phyloP scores from a whole-genome alignment of 64 coral and sea anemone genomes.

The Orbicella faveolata region DNA sequence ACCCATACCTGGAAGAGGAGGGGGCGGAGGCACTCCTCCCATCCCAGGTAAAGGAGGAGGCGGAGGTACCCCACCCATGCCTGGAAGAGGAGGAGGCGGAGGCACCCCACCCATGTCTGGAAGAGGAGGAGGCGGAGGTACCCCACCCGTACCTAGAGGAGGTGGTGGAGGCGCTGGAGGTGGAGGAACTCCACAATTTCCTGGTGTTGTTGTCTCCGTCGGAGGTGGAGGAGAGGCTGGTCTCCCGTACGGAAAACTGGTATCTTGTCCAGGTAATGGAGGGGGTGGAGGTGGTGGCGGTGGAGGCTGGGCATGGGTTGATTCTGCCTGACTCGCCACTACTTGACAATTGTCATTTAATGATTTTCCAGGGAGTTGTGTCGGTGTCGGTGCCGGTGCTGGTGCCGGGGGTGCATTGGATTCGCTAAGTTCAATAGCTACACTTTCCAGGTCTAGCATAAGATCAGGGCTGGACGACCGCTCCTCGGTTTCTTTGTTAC shows the following conservation, averaged over 20 bases:
- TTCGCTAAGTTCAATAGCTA: constrained; percentile 23
- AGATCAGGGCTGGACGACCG: constrained; percentile 1
- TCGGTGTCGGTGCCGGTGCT: neutral
- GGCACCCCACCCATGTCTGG: constrained; percentile 56
- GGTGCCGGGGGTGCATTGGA: neutral
- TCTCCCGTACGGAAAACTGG: neutral
- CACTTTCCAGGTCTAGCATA: constrained; percentile 51
- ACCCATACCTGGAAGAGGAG: constrained; percentile 64
- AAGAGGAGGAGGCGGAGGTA: constrained; percentile 59
- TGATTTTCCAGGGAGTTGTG: neutral
- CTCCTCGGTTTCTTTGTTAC: constrained; percentile 7
- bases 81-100: constrained; percentile 69
- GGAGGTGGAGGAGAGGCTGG: constrained; percentile 26
- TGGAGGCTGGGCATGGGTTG: constrained; percentile 23
- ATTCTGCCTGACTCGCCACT: neutral
- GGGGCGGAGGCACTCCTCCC: constrained; percentile 41
- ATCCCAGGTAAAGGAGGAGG: constrained; percentile 72
- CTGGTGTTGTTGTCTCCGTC: constrained; percentile 7
- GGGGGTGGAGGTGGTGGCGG: constrained; percentile 17
- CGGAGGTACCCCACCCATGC: constrained; percentile 41
- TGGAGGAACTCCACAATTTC: neutral
- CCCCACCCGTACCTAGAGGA: neutral
- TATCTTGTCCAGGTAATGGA: constrained; percentile 40
- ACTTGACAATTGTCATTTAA: neutral
- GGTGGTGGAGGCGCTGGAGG: constrained; percentile 27